A percentile compares a stretch with the other conserved stretches of the same genome.
These are phyloP conservation scores for Lontra canadensis DNA, from an alignment of 2,113 vertebrate genomes.

Conservation along the genomic window DNA sequence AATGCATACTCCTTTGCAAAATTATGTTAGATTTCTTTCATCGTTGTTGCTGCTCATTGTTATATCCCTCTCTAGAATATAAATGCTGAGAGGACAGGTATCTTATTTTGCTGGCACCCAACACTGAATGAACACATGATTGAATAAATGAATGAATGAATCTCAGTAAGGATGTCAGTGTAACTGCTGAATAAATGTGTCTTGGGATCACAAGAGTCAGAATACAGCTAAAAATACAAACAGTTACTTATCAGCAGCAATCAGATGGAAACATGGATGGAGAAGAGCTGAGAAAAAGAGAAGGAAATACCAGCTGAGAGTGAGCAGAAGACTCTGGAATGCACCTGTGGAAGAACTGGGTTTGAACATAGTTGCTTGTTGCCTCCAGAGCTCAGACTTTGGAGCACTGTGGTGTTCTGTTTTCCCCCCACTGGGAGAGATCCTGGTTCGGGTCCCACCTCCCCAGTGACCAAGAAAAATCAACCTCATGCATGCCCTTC, in stretches of 20 bases:
- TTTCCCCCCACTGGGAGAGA: background rate
- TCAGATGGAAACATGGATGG: background rate
- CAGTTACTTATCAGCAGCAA: background rate
- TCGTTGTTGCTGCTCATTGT: background rate
- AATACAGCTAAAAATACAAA: background rate
- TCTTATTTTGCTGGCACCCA: background rate
- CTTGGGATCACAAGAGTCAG: background rate
- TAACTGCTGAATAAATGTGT: background rate
- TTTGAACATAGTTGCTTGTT: background rate
- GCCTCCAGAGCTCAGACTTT: background rate
- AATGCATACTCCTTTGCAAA: background rate
- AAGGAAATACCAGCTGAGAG: background rate
- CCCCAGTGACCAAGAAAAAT: background rate
- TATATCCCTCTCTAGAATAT: background rate
- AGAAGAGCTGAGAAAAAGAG: background rate
- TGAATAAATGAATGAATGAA: background rate
- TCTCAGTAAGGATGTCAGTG: background rate
- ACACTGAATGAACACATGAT: background rate
- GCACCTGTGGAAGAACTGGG: background rate
- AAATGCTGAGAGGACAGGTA: background rate
- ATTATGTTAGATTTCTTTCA: background rate
- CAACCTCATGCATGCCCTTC: accelerated
- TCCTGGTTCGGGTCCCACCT: background rate
- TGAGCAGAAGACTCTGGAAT: background rate
- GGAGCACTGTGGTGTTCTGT: background rate